Evolutionary conservation across 2,888 invertebrate genomes (phyloP), one percentile per base, ranked within the genome.

Genomic region (Ectropis crepuscularia): DNA sequence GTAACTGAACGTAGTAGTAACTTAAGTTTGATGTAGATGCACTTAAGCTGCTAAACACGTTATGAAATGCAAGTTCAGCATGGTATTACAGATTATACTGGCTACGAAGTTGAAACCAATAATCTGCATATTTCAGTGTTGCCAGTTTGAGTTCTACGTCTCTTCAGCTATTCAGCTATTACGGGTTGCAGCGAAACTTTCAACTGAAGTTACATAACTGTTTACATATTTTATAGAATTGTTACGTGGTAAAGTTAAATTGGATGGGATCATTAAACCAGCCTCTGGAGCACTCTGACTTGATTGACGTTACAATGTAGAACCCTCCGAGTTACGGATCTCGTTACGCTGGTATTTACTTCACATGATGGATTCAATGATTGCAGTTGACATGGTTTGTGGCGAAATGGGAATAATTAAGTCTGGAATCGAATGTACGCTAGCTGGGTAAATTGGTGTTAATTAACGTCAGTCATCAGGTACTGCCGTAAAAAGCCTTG

Each of bases 371-470:
- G 72, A 78, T 78, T 75, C 72, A 81, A 77, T 78, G 75, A 82
- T 77, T 80, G 80, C 78, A 80, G 77, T 74, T 78, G 80, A 81
- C 82, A 74, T 78, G 73, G 78, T 77, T 80, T 78, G 78, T 55
- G 76, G 74, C 43, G 59, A 70, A 77, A 74, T 70, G 75, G 72
- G 77, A 74, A 78, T 79, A 78, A 80, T 80, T 72, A 74, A 75
- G 73, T 78, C 75, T 63, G 70, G 68, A 76, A 77, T 77, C 79
- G 74, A 70, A 62, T 71, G 72, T 73, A 74, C 74, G 60, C 61
- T 69, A 58, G 67, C 70, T 72, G 76, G 71, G 68, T 61, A 72
- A 76, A 78, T 76, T 77, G 66, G 71, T 61, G 67, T 69, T 70
- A 74, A 73, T 72, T 70, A 69, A 68, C 65, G 42, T 51, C 45